Evolutionary conservation across 2,797 vertebrate genomes (phyloP).

Genomic region (Babyrousa celebensis): DNA sequence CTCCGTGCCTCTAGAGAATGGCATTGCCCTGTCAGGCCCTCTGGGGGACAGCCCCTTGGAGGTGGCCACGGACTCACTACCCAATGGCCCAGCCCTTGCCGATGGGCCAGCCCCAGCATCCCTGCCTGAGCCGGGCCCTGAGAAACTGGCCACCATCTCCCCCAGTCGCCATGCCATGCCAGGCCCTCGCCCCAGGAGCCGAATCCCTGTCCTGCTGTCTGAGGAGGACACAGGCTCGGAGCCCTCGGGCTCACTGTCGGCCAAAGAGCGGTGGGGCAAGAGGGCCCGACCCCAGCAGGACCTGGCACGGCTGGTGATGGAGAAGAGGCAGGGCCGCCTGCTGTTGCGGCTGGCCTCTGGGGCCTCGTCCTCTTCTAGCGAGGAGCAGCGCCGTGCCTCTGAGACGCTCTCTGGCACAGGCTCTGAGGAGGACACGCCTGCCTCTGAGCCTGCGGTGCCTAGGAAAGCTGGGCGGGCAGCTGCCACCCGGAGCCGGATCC

Average conservation of each 20-base stretch:
- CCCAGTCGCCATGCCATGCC: conserved; percentile 82
- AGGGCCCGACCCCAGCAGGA: conserved; percentile 93
- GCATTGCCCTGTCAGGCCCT: conserved; percentile 85
- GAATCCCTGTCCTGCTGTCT: conserved; percentile 96
- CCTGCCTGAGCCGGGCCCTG: conserved; percentile 60
- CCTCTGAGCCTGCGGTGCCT: conserved; percentile 92
- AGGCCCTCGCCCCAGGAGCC: conserved; percentile 92
- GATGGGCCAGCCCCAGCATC: background rate
- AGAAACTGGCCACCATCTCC: conserved; percentile 62
- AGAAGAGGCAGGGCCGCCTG: conserved; percentile 95
- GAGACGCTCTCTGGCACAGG: conserved; percentile 95
- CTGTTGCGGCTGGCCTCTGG: conserved; percentile 94
- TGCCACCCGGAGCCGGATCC: conserved; percentile 94
- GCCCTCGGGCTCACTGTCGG: conserved; percentile 93
- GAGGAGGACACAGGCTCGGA: conserved; percentile 96
- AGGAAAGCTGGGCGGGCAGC: conserved; percentile 88
- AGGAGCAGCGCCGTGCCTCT: conserved; percentile 93
- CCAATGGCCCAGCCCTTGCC: conserved; percentile 76
- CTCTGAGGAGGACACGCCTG: conserved; percentile 96
- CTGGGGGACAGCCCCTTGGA: conserved; percentile 84
- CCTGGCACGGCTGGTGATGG: conserved; percentile 95
- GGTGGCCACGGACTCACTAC: conserved; percentile 82
- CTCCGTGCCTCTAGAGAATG: conserved; percentile 87
- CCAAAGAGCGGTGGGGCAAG: conserved; percentile 93
- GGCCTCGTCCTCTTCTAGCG: conserved; percentile 95